These are phyloP conservation scores for Metellina segmentata DNA, from an alignment of 2,888 invertebrate species.

Conservation along the genomic window DNA sequence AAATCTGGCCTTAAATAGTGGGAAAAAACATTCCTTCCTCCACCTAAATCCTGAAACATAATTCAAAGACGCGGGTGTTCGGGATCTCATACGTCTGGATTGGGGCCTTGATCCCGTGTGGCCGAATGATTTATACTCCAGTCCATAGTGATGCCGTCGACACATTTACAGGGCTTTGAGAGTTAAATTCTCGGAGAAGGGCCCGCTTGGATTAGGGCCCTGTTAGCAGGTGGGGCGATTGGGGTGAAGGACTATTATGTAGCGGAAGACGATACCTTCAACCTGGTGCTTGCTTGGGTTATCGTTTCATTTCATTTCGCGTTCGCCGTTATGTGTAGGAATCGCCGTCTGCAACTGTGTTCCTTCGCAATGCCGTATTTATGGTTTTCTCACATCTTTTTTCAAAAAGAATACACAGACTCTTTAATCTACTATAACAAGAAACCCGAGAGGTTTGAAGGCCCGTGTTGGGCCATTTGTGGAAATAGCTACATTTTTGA, in stretches of 20 bases:
- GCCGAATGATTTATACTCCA: slow-evolving; percentile 75
- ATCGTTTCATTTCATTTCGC: no score
- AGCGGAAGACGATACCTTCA: slow-evolving; percentile 47
- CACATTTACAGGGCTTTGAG: slow-evolving; percentile 74
- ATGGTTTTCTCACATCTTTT: no score
- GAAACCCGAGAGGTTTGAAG: no score
- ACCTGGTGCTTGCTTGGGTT: slow-evolving; percentile 58
- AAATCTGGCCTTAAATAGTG: slow-evolving; percentile 58
- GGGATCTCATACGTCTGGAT: slow-evolving; percentile 38
- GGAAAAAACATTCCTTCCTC: slow-evolving; percentile 6
- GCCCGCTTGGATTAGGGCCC: slow-evolving; percentile 67
- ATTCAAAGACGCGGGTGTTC: slow-evolving; percentile 59
- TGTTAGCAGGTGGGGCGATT: slow-evolving; percentile 75
- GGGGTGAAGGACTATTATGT: slow-evolving; percentile 73
- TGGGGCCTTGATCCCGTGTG: slow-evolving; percentile 64
- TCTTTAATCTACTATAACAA: no score
- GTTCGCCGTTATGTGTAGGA: no score
- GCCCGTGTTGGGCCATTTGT: no score
- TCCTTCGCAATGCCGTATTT: no score
- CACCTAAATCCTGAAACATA: slow-evolving; percentile 65
- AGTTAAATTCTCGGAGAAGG: slow-evolving; percentile 69
- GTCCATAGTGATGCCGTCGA: slow-evolving; percentile 67
- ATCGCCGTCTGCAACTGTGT: no score
- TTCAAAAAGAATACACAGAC: no score
- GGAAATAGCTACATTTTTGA: no score